Evolutionary conservation across 2,113 vertebrate species (phyloP).

Genomic region (Lophochroa leadbeateri): DNA sequence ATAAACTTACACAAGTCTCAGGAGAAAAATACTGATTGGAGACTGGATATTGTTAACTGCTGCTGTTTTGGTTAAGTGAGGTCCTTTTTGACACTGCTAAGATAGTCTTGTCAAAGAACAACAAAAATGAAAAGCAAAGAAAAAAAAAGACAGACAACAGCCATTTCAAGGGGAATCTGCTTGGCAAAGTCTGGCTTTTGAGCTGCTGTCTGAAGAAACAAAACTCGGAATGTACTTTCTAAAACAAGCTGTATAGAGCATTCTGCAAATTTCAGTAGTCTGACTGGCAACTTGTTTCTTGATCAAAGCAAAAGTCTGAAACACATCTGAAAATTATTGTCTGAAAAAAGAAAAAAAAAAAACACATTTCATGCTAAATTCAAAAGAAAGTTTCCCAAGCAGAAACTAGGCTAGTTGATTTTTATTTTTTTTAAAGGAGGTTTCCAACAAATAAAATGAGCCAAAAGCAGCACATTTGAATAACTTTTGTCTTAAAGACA

Average conservation of each 20-base stretch:
- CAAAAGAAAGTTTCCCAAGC: background rate
- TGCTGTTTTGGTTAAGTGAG: constrained; percentile 36
- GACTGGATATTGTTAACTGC: constrained; percentile 38
- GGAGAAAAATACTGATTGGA: constrained; percentile 51
- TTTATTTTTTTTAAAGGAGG: background rate
- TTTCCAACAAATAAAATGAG: background rate
- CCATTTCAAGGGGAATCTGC: background rate
- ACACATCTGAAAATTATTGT: background rate
- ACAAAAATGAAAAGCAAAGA: constrained; percentile 15
- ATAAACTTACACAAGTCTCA: constrained; percentile 31
- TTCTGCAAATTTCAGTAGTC: background rate
- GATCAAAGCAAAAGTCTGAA: constrained; percentile 39
- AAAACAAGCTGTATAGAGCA: background rate
- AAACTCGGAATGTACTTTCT: background rate
- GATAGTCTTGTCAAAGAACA: constrained; percentile 63
- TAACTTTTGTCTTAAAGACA: background rate
- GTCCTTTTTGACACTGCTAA: constrained; percentile 45
- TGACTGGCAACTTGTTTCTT: background rate
- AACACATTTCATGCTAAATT: background rate
- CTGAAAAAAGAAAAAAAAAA: background rate
- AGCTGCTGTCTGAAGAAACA: constrained; percentile 31
- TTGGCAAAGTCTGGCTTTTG: background rate
- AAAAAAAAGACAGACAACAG: background rate
- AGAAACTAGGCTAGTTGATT: constrained; percentile 29
- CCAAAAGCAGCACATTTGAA: background rate